Base-by-base conservation (phyloP, 2,888 invertebrate genomes). In the Drosophila atripex region DNA sequence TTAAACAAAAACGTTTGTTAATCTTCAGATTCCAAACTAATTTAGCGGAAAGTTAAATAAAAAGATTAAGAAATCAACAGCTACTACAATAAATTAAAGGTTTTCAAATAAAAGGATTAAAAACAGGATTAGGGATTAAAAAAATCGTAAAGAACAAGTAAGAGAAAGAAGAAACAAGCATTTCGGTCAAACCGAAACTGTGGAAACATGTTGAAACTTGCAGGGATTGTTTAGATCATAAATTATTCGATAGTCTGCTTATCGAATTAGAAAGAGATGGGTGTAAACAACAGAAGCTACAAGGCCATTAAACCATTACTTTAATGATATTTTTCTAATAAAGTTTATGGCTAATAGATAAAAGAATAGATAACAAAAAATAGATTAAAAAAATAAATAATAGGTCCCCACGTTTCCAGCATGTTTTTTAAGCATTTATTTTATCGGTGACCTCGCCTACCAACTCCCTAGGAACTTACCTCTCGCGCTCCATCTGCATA, bases 401-500 rank as follows among this genome's bases (percentile, higher is more conserved):
- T 6, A 23, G 3, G 4, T 23, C 16, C 25, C 3, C 3, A 1
- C n/a, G 23, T 1, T 32, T 23, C 43, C 59, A 35, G 35, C 59
- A 59, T 57, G 59, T 35, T 46, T 18, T 11, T 30, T 7, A 7
- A 28, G 0, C 28, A 8, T 28, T 28, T n/a, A n/a, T n/a, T 28
- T 28, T 28, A 28, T 8, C 2, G 3, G 3, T 9, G 9, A 28
- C 28, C 28, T 28, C 35, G 18, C 18, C 18, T 2, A 18, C 18
- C 18, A 18, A 18, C 18, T n/a, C 35, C n/a, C n/a, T n/a, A 35
- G 3, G 14, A 11, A 46, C 80, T 80, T 35, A 82, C 80, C 87
- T 53, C 58, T 82, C 80, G 1, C 80, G 85, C 54, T 82, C 80
- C 30, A 73, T 69, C 38, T 72, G 73, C 50, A 82, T 38, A 1